Evolutionary conservation across 2,113 vertebrate genomes (phyloP), one percentile per base, ranked within the genome.

Genomic region (Callospermophilus lateralis): DNA sequence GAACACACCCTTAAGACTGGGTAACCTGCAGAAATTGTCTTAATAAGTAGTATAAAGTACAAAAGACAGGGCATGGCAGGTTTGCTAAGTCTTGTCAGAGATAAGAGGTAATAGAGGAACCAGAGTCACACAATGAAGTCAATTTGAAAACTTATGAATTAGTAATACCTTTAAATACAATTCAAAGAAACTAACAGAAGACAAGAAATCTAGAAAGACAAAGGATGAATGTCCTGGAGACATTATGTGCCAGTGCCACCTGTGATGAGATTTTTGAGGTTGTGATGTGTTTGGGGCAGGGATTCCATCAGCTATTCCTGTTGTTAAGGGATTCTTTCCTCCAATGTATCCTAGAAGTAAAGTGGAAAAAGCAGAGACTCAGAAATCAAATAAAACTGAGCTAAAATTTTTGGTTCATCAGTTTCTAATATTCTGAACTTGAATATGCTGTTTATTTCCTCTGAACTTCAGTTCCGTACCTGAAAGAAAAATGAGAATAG

Each of bases 371-470:
- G 1, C 48, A 34, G 30, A 86, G 20, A 12, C 7, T 77, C 5
- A 74, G 51, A 42, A 39, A 24, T 72, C 26, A 83, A 53, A 12
- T 10, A 65, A 8, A 83, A 55, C 5, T 0, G 9, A 79, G 3
- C 22, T 76, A 28, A 74, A 81, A 1, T 84, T 55, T 55, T 81
- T 76, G n/a, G 22, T 8, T 91, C 5, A 0, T 63, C n/a, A 74
- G 4, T 80, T 84, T 55, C 13, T n/a, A 37, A 51, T 89, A 74
- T 74, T 70, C 13, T 84, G 55, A 81, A 61, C 24, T n/a, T 74
- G 17, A 78, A 51, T 42, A 55, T 89, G 11, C 4, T 84, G 1
- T 17, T 91, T 76, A 32, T 86, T 93, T 96, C 68, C 61, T 85
- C 32, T 58, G n/a, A 89, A 39, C 15, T 13, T 89, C 13, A 39